phyloP scores from a whole-genome alignment of 2,888 invertebrate genomes.

The Sarcophaga subvicina region DNA sequence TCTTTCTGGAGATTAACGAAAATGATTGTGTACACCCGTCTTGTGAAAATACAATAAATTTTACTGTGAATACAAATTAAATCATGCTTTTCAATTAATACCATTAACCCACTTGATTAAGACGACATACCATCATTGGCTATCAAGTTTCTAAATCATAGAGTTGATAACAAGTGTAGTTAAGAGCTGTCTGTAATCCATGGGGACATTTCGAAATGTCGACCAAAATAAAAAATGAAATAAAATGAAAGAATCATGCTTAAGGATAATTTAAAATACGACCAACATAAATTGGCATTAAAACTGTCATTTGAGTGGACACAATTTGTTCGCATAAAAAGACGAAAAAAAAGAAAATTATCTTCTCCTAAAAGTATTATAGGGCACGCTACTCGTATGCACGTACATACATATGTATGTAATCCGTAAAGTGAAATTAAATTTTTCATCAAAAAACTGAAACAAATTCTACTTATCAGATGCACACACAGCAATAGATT shows the following conservation, averaged over 20 bases:
- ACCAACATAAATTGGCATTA: constrained; percentile 49
- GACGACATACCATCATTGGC: not conserved
- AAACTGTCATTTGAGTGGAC: constrained; percentile 24
- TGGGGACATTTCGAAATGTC: not conserved
- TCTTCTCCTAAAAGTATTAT: not conserved
- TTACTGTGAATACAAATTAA: constrained; percentile 12
- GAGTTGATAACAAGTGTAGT: not conserved
- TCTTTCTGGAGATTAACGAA: constrained; percentile 8
- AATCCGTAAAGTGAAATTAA: too few species aligned
- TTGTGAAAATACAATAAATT: not conserved
- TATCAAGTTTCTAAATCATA: constrained; percentile 1
- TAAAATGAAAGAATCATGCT: constrained; percentile 1
- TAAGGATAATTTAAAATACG: constrained; percentile 43
- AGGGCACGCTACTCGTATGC: not conserved
- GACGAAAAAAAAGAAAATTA: not conserved
- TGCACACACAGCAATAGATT: too few species aligned
- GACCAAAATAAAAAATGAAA: not conserved
- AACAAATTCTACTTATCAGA: too few species aligned
- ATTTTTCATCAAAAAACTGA: too few species aligned
- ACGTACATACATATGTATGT: too few species aligned
- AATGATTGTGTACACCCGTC: not conserved
- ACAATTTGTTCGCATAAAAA: not conserved
- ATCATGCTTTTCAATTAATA: constrained; percentile 26
- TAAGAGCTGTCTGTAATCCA: not conserved
- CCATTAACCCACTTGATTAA: not conserved